phyloP scores from a whole-genome alignment of 2,888 invertebrate genomes.

The Seira ritae region DNA sequence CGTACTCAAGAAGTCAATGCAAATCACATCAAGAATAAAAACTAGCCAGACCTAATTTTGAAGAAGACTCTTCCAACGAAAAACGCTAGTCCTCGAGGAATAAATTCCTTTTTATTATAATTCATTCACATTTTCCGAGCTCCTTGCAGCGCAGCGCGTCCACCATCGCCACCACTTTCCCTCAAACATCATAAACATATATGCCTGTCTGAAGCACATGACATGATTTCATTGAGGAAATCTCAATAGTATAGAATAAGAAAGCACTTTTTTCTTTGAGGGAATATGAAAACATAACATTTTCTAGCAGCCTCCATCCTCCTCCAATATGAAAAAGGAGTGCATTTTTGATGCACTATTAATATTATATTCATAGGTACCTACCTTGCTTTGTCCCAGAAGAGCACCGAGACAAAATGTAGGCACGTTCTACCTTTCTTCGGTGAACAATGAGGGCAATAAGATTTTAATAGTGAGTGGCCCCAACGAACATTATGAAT shows the following conservation, averaged over 20 bases:
- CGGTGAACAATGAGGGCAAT: background rate
- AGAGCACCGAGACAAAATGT: background rate
- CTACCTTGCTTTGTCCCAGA: background rate
- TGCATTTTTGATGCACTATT: slow-evolving; percentile 24
- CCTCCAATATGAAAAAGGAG: background rate
- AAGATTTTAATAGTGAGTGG: background rate
- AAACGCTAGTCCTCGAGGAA: background rate
- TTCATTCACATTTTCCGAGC: background rate
- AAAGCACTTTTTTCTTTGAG: background rate
- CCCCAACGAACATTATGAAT: background rate
- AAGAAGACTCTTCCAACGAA: background rate
- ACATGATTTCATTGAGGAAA: background rate
- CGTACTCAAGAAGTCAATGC: too few species aligned
- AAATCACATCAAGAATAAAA: background rate
- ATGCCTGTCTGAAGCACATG: background rate
- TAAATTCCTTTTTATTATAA: background rate
- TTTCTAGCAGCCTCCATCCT: background rate
- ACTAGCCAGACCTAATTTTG: background rate
- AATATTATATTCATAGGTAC: too few species aligned
- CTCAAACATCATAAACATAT: background rate
- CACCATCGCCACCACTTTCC: background rate
- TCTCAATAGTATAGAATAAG: background rate
- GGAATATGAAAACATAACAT: background rate
- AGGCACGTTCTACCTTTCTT: background rate
- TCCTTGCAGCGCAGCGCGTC: background rate